Conservation (phyloP, 2,797 vertebrate genomes). For the Lepus oiostolus region DNA sequence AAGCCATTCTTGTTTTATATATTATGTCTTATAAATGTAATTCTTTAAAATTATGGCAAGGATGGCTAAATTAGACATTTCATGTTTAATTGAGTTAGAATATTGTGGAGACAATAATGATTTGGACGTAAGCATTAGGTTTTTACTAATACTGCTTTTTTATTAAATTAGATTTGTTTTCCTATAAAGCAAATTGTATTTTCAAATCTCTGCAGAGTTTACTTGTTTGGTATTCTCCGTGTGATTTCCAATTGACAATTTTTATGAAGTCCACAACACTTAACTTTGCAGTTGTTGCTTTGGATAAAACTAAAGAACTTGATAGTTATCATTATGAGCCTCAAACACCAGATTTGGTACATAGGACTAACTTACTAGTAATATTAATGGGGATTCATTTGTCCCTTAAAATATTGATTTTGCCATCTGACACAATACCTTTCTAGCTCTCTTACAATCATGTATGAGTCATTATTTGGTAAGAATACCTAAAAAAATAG, state of each 20-base stretch:
- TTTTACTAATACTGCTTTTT: background rate
- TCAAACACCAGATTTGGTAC: background rate
- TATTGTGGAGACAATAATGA: background rate
- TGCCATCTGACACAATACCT: background rate
- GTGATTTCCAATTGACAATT: background rate
- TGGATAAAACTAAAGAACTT: background rate
- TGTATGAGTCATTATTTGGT: background rate
- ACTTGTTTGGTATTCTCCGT: background rate
- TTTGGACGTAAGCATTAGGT: background rate
- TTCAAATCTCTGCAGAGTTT: background rate
- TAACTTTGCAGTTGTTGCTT: constrained; percentile 4
- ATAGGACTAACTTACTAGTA: background rate
- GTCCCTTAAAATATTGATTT: background rate
- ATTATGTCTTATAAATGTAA: background rate
- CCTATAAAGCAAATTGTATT: background rate
- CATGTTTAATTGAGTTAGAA: background rate
- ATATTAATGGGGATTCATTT: background rate
- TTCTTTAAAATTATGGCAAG: background rate
- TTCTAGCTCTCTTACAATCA: background rate
- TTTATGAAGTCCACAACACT: background rate
- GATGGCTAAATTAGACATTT: constrained; percentile 7
- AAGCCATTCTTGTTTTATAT: background rate
- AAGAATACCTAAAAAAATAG: background rate
- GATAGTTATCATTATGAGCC: background rate
- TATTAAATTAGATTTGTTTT: constrained; percentile 29